phyloP scores from a whole-genome alignment of 2,888 invertebrate genomes.

The Aphidoletes aphidimyza region DNA sequence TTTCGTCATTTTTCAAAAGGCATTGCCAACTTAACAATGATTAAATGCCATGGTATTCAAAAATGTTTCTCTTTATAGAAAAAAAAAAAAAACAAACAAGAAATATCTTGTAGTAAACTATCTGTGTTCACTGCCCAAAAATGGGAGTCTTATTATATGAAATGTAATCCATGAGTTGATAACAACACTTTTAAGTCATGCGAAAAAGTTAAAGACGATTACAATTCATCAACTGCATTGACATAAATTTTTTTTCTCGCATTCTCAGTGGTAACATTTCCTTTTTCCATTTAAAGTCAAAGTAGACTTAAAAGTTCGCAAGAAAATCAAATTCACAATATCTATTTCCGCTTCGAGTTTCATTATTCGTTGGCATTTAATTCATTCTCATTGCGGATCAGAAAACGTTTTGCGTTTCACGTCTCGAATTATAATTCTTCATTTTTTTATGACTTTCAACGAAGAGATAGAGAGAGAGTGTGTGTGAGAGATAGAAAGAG shows the following conservation, averaged over 20 bases:
- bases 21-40: too few relatives aligned
- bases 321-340: not conserved
- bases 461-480: too few relatives aligned
- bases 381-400: not conserved
- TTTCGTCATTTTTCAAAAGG: too few relatives aligned
- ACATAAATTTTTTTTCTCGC: not conserved
- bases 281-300: not conserved
- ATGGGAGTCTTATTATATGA: not conserved
- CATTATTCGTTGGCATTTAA: not conserved
- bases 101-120: too few relatives aligned
- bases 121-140: not conserved
- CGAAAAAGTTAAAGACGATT: not conserved
- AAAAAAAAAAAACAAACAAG: too few relatives aligned
- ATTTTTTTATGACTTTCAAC: too few relatives aligned
- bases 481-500: too few relatives aligned
- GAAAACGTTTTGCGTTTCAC: not conserved
- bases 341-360: not conserved
- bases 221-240: not conserved
- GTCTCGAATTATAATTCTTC: not conserved
- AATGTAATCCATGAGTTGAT: not conserved
- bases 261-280: not conserved
- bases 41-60: too few relatives aligned
- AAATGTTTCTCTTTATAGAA: too few relatives aligned
- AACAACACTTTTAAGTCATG: not conserved
- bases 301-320: not conserved